These are phyloP conservation scores for Diuraphis noxia DNA, from an alignment of 1,140 invertebrate genomes.

Conservation along the genomic window DNA sequence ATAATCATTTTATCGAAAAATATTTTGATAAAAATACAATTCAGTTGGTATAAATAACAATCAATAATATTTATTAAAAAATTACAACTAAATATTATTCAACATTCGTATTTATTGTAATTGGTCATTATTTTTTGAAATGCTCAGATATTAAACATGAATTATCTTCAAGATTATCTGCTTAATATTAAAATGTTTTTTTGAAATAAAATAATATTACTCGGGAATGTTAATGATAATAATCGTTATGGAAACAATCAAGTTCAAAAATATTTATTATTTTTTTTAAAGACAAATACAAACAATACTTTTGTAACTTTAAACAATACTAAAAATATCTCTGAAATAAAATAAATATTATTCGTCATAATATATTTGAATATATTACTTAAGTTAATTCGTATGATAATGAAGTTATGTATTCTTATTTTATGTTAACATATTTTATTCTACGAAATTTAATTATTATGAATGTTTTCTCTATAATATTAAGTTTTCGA, in stretches of 20 bases:
- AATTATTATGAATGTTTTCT: not conserved
- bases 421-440: not conserved
- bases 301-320: not conserved
- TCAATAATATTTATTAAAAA: not conserved
- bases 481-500: not conserved
- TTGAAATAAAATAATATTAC: too few relatives aligned
- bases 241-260: not conserved
- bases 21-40: not conserved
- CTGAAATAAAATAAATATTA: not conserved
- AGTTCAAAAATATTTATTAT: too few relatives aligned
- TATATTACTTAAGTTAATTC: not conserved
- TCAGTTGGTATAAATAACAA: not conserved
- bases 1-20: not conserved
- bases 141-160: not conserved
- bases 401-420: not conserved
- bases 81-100: not conserved
- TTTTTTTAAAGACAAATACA: not conserved
- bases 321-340: not conserved
- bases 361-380: not conserved
- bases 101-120: not conserved
- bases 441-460: not conserved
- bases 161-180: too few relatives aligned
- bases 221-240: too few relatives aligned
- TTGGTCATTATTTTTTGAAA: not conserved
- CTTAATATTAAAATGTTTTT: too few relatives aligned